A percentile compares a stretch with the other conserved stretches of the same genome.
These are phyloP conservation scores for Pavo muticus DNA, from an alignment of 2,113 vertebrate species.

Conservation along the genomic window DNA sequence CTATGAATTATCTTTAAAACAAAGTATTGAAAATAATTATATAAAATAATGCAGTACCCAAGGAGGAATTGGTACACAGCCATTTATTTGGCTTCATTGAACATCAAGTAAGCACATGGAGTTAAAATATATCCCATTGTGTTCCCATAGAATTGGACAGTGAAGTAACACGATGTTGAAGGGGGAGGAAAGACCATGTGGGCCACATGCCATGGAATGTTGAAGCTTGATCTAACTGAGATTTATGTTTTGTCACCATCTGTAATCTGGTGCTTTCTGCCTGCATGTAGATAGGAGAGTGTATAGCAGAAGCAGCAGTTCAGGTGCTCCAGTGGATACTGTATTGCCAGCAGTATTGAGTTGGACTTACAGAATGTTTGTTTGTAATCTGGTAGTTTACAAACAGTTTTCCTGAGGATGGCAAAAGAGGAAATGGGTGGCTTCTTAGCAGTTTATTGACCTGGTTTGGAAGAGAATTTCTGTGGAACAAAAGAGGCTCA, in stretches of 20 bases:
- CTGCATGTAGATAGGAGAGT: not conserved
- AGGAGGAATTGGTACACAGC: not conserved
- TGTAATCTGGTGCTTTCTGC: not conserved
- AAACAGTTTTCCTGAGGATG: not conserved
- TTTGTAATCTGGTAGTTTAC: constrained; percentile 10
- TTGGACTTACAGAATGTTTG: constrained; percentile 1
- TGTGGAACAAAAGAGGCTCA: constrained; percentile 13
- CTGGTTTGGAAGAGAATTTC: constrained; percentile 26
- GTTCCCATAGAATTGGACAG: not conserved
- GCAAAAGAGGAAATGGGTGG: not conserved
- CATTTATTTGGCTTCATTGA: not conserved
- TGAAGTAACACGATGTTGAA: not conserved
- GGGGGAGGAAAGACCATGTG: not conserved
- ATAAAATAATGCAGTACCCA: not conserved
- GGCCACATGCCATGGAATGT: not conserved
- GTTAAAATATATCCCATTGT: not conserved
- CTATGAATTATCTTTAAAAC: not conserved
- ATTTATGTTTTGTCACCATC: not conserved
- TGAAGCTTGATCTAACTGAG: not conserved
- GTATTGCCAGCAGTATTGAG: not conserved
- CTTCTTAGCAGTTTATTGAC: not conserved
- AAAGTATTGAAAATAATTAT: not conserved
- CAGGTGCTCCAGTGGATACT: not conserved
- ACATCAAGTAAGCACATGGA: not conserved
- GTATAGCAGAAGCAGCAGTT: not conserved